A percentile compares a stretch with the other conserved stretches of the same genome.
These are phyloP conservation scores for Lasioglossum figueresi DNA, from an alignment of 2,888 invertebrate species.

Conservation along the genomic window DNA sequence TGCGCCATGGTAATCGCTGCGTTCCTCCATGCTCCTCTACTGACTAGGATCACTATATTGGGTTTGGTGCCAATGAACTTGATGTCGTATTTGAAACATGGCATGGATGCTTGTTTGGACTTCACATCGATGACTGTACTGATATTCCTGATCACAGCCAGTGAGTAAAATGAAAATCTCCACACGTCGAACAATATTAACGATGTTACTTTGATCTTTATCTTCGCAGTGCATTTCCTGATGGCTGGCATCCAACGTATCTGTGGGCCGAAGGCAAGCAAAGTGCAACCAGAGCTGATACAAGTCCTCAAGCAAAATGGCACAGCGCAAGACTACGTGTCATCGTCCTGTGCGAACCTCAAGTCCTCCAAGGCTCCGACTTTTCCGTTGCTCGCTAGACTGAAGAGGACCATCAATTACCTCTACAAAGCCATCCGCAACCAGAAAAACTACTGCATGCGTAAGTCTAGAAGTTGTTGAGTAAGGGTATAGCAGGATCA, in stretches of 20 bases:
- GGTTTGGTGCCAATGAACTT: conserved; percentile 80
- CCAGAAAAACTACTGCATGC: conserved; percentile 39
- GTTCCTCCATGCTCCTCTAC: conserved; percentile 80
- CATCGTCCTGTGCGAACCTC: conserved; percentile 40
- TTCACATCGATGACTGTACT: conserved; percentile 79
- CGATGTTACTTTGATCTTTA: too few species aligned
- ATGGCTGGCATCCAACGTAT: conserved; percentile 76
- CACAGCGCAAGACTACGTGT: conserved; percentile 23
- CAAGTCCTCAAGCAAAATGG: conserved; percentile 51
- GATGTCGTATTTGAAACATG: conserved; percentile 78
- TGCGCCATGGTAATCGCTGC: conserved; percentile 81
- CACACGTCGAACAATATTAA: not conserved
- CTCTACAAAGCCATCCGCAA: conserved; percentile 36
- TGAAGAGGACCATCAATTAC: conserved; percentile 29
- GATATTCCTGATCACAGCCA: conserved; percentile 79
- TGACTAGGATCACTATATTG: conserved; percentile 79
- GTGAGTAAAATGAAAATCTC: conserved; percentile 72
- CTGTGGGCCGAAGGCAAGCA: conserved; percentile 50
- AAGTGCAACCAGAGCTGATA: conserved; percentile 5
- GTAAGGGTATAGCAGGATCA: not conserved
- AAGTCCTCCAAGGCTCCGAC: not conserved
- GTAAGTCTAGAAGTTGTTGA: conserved; percentile 33
- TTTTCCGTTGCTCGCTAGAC: conserved; percentile 18
- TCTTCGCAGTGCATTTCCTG: conserved; percentile 77
- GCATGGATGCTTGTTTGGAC: conserved; percentile 78